Percentiles rank a stretch among this genome's conserved stretches.
These are phyloP conservation scores for Eustalomyia histrio DNA, from an alignment of 2,888 invertebrate species.

Conservation along the genomic window DNA sequence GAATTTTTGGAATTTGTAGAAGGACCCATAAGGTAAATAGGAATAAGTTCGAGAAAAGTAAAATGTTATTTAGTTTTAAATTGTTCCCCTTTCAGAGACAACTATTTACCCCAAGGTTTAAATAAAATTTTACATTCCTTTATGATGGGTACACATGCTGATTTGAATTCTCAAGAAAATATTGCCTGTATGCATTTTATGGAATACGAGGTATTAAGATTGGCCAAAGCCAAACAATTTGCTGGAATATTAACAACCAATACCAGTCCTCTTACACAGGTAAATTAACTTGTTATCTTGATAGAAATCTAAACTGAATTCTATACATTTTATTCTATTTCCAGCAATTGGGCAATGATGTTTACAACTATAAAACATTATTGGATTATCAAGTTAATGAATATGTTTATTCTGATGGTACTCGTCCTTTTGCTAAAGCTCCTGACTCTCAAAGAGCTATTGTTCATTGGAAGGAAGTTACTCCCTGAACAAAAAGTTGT, in stretches of 20 bases:
- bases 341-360: slow-evolving; percentile 90
- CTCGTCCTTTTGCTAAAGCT: slow-evolving; percentile 87
- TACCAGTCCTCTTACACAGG: slow-evolving; percentile 93
- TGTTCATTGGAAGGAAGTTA: slow-evolving; percentile 86
- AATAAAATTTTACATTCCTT: slow-evolving; percentile 89
- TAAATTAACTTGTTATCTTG: slow-evolving; percentile 73
- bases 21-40: slow-evolving; percentile 83
- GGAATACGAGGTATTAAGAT: slow-evolving; percentile 86
- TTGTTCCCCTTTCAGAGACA: slow-evolving; percentile 79
- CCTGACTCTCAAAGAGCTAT: slow-evolving; percentile 88
- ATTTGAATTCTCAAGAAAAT: slow-evolving; percentile 86
- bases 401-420: slow-evolving; percentile 86
- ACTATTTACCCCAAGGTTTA: slow-evolving; percentile 83
- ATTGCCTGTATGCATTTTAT: slow-evolving; percentile 88
- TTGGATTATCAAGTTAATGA: slow-evolving; percentile 90
- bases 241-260: slow-evolving; percentile 91
- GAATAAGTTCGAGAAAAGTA: background rate
- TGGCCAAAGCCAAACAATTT: slow-evolving; percentile 85
- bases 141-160: slow-evolving; percentile 90
- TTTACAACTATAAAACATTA: slow-evolving; percentile 88
- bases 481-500: slow-evolving; percentile 58
- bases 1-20: slow-evolving; percentile 89
- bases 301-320: background rate
- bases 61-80: background rate
- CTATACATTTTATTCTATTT: slow-evolving; percentile 65